A percentile compares a stretch with the other conserved stretches of the same genome.
Evolutionary conservation across 2,888 invertebrate genomes (phyloP).

Genomic region (Megamerina dolium): DNA sequence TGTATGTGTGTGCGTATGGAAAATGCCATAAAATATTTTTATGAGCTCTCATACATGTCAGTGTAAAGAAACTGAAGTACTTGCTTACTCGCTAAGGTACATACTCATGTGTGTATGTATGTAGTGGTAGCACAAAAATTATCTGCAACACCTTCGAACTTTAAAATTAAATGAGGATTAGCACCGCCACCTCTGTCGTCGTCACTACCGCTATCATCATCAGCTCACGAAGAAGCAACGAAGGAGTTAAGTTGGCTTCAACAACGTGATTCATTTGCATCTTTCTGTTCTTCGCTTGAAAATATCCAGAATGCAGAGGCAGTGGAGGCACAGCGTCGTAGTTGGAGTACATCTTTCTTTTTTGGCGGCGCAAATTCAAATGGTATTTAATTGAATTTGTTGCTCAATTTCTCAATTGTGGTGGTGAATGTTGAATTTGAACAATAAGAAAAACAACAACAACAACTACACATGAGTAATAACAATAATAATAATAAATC

Average conservation of each 20-base stretch:
- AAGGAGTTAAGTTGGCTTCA: too few relatives aligned
- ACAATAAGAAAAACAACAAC: too few relatives aligned
- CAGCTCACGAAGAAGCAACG: neutral
- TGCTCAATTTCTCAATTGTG: too few relatives aligned
- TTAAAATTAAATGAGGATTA: constrained; percentile 48
- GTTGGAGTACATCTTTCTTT: constrained; percentile 1
- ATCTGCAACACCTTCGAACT: constrained; percentile 48
- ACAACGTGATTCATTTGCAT: too few relatives aligned
- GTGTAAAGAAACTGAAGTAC: constrained; percentile 10
- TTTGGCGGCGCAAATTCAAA: neutral
- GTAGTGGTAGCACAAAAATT: constrained; percentile 38
- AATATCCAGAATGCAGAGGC: neutral
- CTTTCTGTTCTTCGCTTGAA: neutral
- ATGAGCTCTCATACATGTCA: constrained; percentile 18
- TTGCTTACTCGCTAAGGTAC: constrained; percentile 4
- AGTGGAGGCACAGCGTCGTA: neutral
- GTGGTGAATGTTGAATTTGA: too few relatives aligned
- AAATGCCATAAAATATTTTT: constrained; percentile 40
- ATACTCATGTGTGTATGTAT: constrained; percentile 3
- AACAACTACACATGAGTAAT: too few relatives aligned
- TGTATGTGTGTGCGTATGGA: constrained; percentile 1
- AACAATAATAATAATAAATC: too few relatives aligned
- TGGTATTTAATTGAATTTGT: too few relatives aligned
- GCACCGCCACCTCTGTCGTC: constrained; percentile 23
- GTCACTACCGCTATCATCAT: too few relatives aligned